These are phyloP conservation scores for Heloderma charlesbogerti DNA, from an alignment of 2,113 vertebrate species.

Conservation along the genomic window DNA sequence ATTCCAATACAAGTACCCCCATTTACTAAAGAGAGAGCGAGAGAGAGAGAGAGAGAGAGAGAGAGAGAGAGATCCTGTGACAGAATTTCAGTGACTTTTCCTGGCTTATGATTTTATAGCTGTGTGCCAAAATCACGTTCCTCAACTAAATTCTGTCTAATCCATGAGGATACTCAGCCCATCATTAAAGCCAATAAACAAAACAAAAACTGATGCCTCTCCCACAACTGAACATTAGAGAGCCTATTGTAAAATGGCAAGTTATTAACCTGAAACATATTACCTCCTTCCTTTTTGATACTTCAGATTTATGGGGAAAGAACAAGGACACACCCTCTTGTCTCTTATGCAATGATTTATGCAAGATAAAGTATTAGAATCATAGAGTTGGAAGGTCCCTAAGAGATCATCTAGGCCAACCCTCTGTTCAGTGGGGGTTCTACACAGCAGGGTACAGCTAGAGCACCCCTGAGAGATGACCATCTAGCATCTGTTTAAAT, in stretches of 20 bases:
- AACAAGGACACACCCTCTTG: neutral
- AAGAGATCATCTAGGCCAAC: no score
- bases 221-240: neutral
- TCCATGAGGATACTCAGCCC: neutral
- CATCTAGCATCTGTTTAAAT: no score
- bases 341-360: neutral
- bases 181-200: constrained; percentile 1
- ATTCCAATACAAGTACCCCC: neutral
- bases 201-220: constrained; percentile 2
- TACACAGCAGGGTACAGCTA: no score
- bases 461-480: no score
- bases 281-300: neutral
- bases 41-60: no score
- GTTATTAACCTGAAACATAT: constrained; percentile 34
- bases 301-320: constrained; percentile 3
- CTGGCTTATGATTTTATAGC: neutral
- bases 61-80: neutral
- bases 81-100: neutral
- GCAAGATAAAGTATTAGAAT: neutral
- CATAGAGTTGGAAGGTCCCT: neutral
- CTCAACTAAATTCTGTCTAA: neutral
- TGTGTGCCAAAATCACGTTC: neutral
- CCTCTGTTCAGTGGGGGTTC: no score
- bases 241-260: neutral
- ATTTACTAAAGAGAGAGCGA: no score